Base-by-base conservation (phyloP, 2,888 invertebrate genomes). In the Glyphotaelius pellucidus region DNA sequence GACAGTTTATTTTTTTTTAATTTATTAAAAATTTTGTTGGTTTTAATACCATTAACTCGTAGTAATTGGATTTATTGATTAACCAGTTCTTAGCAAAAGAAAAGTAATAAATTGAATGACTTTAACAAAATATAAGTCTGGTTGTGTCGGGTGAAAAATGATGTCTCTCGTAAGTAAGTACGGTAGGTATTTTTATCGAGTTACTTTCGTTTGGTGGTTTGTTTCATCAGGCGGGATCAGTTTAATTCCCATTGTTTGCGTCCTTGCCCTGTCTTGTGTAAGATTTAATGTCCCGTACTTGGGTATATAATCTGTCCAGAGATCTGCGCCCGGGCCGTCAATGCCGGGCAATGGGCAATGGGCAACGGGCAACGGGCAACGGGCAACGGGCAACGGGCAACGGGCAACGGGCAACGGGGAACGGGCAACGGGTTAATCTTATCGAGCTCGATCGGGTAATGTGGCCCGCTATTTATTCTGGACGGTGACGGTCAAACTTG, bases 251-350 rank as follows among this genome's bases (percentile, higher is more conserved):
- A 86, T n/a, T 86, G 86, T 86, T 86, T 42, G 35, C 86, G 42
- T 42, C 86, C 42, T 86, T 38, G 86, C 14, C 42, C 32, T 42
- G 86, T 86, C 86, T 86, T 86, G 86, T 86, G n/a, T 25, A 86
- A 86, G 86, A 86, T 42, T 86, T 86, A 86, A 86, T 86, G 86
- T 86, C 42, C 86, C 86, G 86, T 86, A 86, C 47, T 86, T 47
- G 86, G 42, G 47, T 47, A 47, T 42, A 86, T 86, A 86, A 86
- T 86, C 86, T 86, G 11, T n/a, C 86, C n/a, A 9, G 42, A 86
- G 86, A 86, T 42, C 42, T 86, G n/a, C 30, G 14, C 47, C 30
- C 12, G 42, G 2, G 15, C 42, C 42, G 30, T 86, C 84, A 42
- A 84, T 84, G 84, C 30, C n/a, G 52, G 80, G n/a, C 47, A 42